Base-by-base conservation (phyloP, 2,797 vertebrate species). In the Molossus alvarezi region DNA sequence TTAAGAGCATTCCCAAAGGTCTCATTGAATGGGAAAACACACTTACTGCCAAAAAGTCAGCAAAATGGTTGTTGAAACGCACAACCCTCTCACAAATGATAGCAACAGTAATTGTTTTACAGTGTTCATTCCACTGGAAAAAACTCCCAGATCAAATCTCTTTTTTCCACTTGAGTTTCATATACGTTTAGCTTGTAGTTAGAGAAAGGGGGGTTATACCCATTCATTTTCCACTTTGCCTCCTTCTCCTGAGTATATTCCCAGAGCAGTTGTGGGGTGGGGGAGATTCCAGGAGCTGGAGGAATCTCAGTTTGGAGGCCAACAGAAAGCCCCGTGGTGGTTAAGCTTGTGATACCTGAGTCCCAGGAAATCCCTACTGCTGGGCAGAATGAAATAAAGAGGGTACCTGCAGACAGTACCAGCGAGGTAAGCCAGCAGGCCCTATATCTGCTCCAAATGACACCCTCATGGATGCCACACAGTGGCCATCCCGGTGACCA, bases 1-100 rank as follows among this genome's bases (percentile, higher is more conserved):
- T 85, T 79, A 53, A 73, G 73, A 92, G 37, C 15, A 13, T 14
- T 94, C 88, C 93, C 82, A n/a, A 69, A 77, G 71, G 79, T 67
- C 94, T 94, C 48, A 82, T 64, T 72, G 90, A 94, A 91, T 51
- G 77, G 65, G 82, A 96, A 91, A 94, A 84, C 48, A 41, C 18
- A n/a, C 27, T 71, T 64, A 37, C 57, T 92, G 86, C 79, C 92
- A 86, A 53, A 92, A 92, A 92, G 82, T 88, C 92, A 94, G 69
- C 60, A 88, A 81, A 76, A 86, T 25, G 51, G 55, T 86, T 69
- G 55, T 82, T 60, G 69, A 90, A 72, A 71, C 15, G 41, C 90
- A 69, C 51, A 69, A 33, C 64, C 85, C 86, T 53, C 29, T 94
- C 73, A 72, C 85, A 67, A 89, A 57, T 41, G 69, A 64, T 9